Evolutionary conservation across 2,797 vertebrate species (phyloP).

Genomic region (Mastacembelus armatus): DNA sequence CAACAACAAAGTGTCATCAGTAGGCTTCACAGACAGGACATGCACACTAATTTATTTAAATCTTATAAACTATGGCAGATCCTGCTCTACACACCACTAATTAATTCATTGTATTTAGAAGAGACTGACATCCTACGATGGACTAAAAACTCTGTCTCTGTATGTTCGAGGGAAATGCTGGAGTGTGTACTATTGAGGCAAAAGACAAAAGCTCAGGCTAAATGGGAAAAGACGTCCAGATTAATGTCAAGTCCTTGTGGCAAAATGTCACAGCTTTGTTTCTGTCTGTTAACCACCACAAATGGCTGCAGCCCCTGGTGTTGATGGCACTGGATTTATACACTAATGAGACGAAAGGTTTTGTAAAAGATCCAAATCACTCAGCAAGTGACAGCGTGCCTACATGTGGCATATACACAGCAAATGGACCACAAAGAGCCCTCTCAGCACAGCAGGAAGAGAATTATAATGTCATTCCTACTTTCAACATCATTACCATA

Average conservation of each 20-base stretch:
- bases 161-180: conserved; percentile 31
- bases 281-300: conserved; percentile 66
- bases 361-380: conserved; percentile 68
- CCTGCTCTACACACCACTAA: not conserved
- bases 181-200: conserved; percentile 8
- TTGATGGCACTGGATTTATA: conserved; percentile 52
- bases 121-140: not conserved
- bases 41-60: not conserved
- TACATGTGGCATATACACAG: conserved; percentile 55
- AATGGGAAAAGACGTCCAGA: conserved; percentile 47
- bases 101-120: conserved; percentile 4
- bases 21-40: not conserved
- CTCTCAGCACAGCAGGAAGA: conserved; percentile 63
- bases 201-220: conserved; percentile 30
- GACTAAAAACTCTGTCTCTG: conserved; percentile 9
- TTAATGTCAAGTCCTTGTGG: conserved; percentile 51
- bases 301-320: conserved; percentile 49
- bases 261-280: conserved; percentile 51
- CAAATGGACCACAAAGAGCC: conserved; percentile 71
- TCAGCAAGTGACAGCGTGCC: conserved; percentile 34
- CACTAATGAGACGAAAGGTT: conserved; percentile 72
- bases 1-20: not conserved
- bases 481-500: conserved; percentile 71
- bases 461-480: conserved; percentile 69
- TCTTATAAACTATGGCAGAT: not conserved